Conservation (phyloP, 1,140 invertebrate species). For the Geopemphigus sp. region DNA sequence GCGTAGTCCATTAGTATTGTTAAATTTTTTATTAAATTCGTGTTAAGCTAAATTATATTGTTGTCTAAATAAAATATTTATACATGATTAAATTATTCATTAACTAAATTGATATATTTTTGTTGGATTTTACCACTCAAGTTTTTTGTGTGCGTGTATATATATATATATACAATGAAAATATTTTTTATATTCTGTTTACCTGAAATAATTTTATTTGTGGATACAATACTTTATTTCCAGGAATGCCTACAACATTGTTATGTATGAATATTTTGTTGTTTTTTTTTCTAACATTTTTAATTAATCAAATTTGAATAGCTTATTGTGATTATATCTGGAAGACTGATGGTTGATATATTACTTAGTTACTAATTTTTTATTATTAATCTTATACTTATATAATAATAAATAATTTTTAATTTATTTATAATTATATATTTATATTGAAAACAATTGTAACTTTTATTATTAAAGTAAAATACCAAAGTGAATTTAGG, state of each 20-base stretch:
- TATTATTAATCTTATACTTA: not conserved
- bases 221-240: too few species aligned
- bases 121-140: too few species aligned
- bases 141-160: not conserved
- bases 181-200: too few species aligned
- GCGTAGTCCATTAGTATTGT: too few species aligned
- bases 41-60: too few species aligned
- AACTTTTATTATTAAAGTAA: not conserved
- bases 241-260: too few species aligned
- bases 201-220: too few species aligned
- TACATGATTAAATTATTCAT: too few species aligned
- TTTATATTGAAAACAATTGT: too few species aligned
- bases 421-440: not conserved
- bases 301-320: conserved; percentile 13
- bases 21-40: too few species aligned
- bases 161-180: not conserved
- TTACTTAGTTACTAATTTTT: conserved; percentile 10
- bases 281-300: not conserved
- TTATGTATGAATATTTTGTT: not conserved
- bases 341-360: conserved; percentile 30
- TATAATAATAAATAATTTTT: not conserved
- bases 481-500: conserved; percentile 35
- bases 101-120: too few species aligned
- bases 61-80: too few species aligned
- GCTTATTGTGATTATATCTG: conserved; percentile 12